Percentiles rank a stretch among this genome's conserved stretches.
phyloP scores from a whole-genome alignment of 2,797 vertebrate species.

The Lagocephalus sceleratus region DNA sequence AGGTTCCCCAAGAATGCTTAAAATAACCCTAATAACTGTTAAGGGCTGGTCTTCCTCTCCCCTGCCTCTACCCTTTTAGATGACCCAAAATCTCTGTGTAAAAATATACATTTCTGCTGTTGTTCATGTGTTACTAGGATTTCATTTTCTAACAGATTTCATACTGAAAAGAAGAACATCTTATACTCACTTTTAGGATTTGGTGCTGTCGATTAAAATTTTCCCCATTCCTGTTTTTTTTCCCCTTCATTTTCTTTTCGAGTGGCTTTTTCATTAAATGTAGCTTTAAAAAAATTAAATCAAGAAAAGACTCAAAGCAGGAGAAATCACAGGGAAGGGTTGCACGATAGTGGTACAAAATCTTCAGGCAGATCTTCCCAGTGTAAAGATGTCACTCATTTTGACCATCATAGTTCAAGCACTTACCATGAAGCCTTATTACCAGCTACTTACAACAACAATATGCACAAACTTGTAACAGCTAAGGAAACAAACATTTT shows the following conservation, averaged over 20 bases:
- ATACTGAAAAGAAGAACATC: slow-evolving; percentile 48
- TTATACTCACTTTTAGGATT: slow-evolving; percentile 42
- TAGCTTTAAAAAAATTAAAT: slow-evolving; percentile 68
- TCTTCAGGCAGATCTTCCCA: slow-evolving; percentile 5
- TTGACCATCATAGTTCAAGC: slow-evolving; percentile 42
- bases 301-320: slow-evolving; percentile 29
- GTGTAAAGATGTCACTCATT: slow-evolving; percentile 21
- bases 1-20: slow-evolving; percentile 24
- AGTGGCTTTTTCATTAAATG: slow-evolving; percentile 62
- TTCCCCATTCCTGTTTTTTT: neutral
- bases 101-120: slow-evolving; percentile 47
- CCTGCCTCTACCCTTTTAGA: slow-evolving; percentile 28
- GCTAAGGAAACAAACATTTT: slow-evolving; percentile 7
- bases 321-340: slow-evolving; percentile 14
- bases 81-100: slow-evolving; percentile 35
- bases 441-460: slow-evolving; percentile 35
- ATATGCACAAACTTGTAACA: slow-evolving; percentile 49
- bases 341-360: slow-evolving; percentile 9
- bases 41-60: slow-evolving; percentile 44
- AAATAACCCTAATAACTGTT: slow-evolving; percentile 45
- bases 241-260: slow-evolving; percentile 53
- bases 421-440: slow-evolving; percentile 54
- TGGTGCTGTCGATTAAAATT: slow-evolving; percentile 38
- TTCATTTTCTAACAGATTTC: slow-evolving; percentile 60
- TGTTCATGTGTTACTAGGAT: slow-evolving; percentile 47